A percentile compares a stretch with the other conserved stretches of the same genome.
Evolutionary conservation across 2,113 vertebrate species (phyloP).

Genomic region (Larimichthys polyactis): DNA sequence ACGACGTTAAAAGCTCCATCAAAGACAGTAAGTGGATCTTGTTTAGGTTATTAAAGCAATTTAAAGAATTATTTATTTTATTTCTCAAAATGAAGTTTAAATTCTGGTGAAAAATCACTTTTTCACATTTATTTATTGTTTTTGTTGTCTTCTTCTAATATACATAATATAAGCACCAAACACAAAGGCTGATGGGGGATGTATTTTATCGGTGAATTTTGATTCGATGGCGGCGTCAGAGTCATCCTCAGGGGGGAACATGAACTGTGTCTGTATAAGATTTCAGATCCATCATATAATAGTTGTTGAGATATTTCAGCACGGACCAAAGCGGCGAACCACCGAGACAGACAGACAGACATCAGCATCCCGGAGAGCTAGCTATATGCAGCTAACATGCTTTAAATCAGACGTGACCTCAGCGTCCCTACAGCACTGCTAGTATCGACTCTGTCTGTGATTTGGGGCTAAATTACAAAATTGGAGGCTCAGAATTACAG

Average conservation of each 20-base stretch:
- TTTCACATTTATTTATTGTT: too few relatives aligned
- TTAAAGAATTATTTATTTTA: background rate
- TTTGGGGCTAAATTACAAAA: conserved; percentile 15
- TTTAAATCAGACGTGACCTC: conserved; percentile 12
- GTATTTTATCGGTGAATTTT: too few relatives aligned
- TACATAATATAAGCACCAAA: too few relatives aligned
- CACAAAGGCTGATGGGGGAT: too few relatives aligned
- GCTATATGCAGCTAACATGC: background rate
- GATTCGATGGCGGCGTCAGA: too few relatives aligned
- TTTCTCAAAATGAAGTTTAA: too few relatives aligned
- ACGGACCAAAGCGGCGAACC: background rate
- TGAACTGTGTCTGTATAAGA: background rate
- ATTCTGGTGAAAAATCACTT: too few relatives aligned
- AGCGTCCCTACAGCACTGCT: background rate
- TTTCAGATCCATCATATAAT: background rate
- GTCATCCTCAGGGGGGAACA: background rate
- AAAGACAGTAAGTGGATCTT: conserved; percentile 3
- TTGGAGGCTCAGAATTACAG: background rate
- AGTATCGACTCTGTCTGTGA: conserved; percentile 20
- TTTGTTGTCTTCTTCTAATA: too few relatives aligned
- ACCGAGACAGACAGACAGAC: background rate
- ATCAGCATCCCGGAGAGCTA: background rate
- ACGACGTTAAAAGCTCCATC: background rate
- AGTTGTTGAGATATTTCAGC: background rate
- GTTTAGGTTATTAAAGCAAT: conserved; percentile 3